phyloP scores from a whole-genome alignment of 2,888 invertebrate genomes.

The Drosophila formosana region DNA sequence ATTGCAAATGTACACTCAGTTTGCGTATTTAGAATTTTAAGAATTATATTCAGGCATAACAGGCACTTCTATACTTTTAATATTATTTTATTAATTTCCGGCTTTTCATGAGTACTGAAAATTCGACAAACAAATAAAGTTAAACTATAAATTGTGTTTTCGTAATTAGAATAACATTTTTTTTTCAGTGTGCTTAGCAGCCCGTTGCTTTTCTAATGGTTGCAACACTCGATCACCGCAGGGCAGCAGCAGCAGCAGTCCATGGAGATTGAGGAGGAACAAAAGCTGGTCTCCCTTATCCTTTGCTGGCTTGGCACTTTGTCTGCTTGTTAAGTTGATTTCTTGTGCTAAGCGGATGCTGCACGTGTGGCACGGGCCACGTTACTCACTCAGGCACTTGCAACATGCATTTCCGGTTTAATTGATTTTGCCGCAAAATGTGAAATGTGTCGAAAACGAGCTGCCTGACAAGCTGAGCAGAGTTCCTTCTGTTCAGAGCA shows the following conservation, averaged over 20 bases:
- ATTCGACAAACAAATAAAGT: too few relatives aligned
- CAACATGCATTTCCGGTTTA: constrained; percentile 80
- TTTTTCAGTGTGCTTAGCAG: not conserved
- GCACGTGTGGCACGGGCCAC: constrained; percentile 61
- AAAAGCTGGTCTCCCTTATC: constrained; percentile 34
- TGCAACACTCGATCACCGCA: constrained; percentile 30
- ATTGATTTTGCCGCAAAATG: constrained; percentile 82
- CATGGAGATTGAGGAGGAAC: constrained; percentile 27
- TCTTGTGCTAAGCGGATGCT: constrained; percentile 70
- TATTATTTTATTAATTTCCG: too few relatives aligned
- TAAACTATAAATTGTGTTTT: too few relatives aligned
- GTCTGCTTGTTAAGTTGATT: constrained; percentile 71
- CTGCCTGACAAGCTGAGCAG: constrained; percentile 35
- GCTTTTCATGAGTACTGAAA: too few relatives aligned
- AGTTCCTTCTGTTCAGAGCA: constrained; percentile 8
- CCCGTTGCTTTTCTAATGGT: constrained; percentile 33
- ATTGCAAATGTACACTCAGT: too few relatives aligned
- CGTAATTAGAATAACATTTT: too few relatives aligned
- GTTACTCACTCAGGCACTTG: constrained; percentile 34
- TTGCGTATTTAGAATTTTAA: too few relatives aligned
- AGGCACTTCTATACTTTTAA: too few relatives aligned
- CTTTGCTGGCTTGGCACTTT: constrained; percentile 56
- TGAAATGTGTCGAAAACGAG: constrained; percentile 77
- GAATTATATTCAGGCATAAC: too few relatives aligned
- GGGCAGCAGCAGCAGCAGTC: constrained; percentile 8